Conservation (phyloP, 64 coral and sea anemone species). For the Montipora efflorescens region DNA sequence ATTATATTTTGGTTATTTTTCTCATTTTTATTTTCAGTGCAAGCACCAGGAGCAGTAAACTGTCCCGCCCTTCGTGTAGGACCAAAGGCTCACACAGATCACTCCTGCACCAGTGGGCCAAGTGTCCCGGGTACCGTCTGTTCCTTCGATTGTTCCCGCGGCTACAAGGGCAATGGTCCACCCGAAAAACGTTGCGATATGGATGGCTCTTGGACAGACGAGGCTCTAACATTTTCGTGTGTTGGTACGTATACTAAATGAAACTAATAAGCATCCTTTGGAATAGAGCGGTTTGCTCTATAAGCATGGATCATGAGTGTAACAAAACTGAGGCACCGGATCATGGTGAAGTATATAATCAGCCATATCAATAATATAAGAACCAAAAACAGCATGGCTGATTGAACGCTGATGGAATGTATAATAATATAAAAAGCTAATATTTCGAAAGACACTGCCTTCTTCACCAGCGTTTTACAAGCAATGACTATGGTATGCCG, state of each 20-base stretch:
- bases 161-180: conserved; percentile 66
- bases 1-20: background rate
- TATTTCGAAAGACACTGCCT: background rate
- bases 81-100: background rate
- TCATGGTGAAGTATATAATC: too few species aligned
- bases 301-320: too few species aligned
- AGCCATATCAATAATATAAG: too few species aligned
- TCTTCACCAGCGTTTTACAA: too few species aligned
- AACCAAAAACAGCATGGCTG: too few species aligned
- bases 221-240: conserved; percentile 44
- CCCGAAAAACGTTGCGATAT: conserved; percentile 68
- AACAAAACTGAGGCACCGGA: too few species aligned
- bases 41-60: background rate
- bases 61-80: background rate
- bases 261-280: background rate
- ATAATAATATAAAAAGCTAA: too few species aligned
- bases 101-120: conserved; percentile 41
- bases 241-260: conserved; percentile 8
- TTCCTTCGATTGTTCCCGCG: conserved; percentile 51
- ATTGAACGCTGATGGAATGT: too few species aligned
- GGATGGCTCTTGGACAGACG: conserved; percentile 76
- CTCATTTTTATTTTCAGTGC: background rate
- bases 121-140: conserved; percentile 57
- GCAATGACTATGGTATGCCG: too few species aligned
- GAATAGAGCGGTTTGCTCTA: too few species aligned